phyloP scores from a whole-genome alignment of 2,888 invertebrate species.

The Frankliniella intonsa region DNA sequence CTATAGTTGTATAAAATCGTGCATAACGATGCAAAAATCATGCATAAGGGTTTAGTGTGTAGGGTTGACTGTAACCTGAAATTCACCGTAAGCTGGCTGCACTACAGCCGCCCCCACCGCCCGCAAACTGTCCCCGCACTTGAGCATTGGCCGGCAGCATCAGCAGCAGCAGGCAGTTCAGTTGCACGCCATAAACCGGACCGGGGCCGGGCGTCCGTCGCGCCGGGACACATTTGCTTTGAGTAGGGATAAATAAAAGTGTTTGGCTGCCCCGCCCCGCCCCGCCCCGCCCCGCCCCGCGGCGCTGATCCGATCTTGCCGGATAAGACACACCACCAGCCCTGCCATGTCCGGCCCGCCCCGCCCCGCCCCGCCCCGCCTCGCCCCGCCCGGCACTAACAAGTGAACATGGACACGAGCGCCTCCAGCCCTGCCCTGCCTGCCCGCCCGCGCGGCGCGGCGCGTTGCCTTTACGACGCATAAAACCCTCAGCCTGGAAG shows the following conservation, averaged over 20 bases:
- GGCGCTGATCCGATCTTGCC: too few relatives aligned
- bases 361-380: too few relatives aligned
- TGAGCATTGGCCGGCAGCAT: background rate
- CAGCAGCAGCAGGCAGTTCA: too few relatives aligned
- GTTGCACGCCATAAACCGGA: background rate
- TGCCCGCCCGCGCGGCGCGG: background rate
- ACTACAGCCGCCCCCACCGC: background rate
- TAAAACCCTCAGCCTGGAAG: background rate
- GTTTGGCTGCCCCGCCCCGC: background rate
- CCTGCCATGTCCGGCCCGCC: too few relatives aligned
- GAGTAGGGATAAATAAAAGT: slow-evolving; percentile 2
- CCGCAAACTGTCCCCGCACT: background rate
- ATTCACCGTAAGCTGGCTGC: background rate
- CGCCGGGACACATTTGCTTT: background rate
- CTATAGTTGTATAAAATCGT: too few relatives aligned
- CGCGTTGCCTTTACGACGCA: slow-evolving; percentile 14
- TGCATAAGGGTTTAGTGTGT: too few relatives aligned
- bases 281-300: too few relatives aligned
- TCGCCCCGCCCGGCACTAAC: background rate
- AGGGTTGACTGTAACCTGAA: too few relatives aligned
- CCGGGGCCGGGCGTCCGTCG: background rate
- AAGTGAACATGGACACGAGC: too few relatives aligned
- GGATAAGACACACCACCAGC: too few relatives aligned
- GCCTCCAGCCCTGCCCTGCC: too few relatives aligned
- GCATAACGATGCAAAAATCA: too few relatives aligned